Conservation (phyloP, 2,113 vertebrate genomes). For the Neodon shergylaensis region DNA sequence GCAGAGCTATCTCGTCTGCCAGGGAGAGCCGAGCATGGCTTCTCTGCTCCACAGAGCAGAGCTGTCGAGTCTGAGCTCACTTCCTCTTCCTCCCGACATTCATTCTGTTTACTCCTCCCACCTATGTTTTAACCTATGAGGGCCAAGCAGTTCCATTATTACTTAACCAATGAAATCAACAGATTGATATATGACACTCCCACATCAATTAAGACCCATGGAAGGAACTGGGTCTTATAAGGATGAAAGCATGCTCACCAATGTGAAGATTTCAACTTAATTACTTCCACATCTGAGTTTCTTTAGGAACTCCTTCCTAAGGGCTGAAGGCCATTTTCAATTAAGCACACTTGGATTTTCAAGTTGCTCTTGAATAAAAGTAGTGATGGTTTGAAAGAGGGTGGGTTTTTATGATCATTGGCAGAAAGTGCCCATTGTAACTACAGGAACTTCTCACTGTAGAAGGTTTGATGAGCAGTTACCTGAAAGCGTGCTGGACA, state of each 20-base stretch:
- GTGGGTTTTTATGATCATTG: background rate
- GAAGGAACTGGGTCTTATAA: background rate
- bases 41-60: too few relatives aligned
- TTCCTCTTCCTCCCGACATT: too few relatives aligned
- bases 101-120: too few relatives aligned
- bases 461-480: background rate
- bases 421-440: background rate
- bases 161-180: too few relatives aligned
- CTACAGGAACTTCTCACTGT: background rate
- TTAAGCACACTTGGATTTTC: slow-evolving; percentile 36
- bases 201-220: slow-evolving; percentile 11
- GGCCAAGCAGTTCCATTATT: too few relatives aligned
- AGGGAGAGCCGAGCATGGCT: too few relatives aligned
- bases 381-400: background rate
- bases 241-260: background rate
- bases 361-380: background rate
- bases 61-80: too few relatives aligned
- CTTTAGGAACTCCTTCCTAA: background rate
- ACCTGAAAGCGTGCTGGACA: background rate
- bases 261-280: slow-evolving; percentile 30
- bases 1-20: too few relatives aligned
- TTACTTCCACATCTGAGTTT: background rate
- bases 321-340: slow-evolving; percentile 56
- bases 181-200: too few relatives aligned
- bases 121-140: too few relatives aligned